phyloP scores from a whole-genome alignment of 2,797 vertebrate species.

The Eulemur mongoz region DNA sequence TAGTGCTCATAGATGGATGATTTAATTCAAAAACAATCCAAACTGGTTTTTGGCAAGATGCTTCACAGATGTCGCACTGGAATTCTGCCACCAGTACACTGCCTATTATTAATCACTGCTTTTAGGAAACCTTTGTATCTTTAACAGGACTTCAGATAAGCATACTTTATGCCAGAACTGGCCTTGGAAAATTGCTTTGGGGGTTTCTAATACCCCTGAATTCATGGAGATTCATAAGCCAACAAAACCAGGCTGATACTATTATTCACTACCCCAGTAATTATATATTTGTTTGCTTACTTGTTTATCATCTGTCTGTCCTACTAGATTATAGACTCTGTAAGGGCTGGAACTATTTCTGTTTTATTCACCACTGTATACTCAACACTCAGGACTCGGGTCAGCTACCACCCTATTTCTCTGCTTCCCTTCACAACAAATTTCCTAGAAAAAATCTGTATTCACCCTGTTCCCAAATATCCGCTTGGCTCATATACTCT shows the following conservation, averaged over 20 bases:
- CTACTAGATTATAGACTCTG: slow-evolving; percentile 29
- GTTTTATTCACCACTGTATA: slow-evolving; percentile 40
- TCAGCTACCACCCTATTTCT: neutral
- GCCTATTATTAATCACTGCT: slow-evolving; percentile 58
- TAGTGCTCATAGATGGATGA: slow-evolving; percentile 42
- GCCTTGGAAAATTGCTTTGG: neutral
- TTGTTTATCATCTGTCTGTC: slow-evolving; percentile 13
- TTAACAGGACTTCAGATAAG: slow-evolving; percentile 35
- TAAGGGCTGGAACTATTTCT: neutral
- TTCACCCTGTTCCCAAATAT: slow-evolving; percentile 32
- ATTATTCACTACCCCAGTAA: neutral
- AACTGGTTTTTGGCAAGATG: slow-evolving; percentile 54
- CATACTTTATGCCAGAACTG: slow-evolving; percentile 32
- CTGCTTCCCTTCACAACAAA: slow-evolving; percentile 38
- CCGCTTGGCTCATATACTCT: neutral
- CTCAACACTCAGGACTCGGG: neutral
- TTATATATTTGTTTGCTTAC: slow-evolving; percentile 25
- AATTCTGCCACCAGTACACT: slow-evolving; percentile 51
- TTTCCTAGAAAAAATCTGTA: slow-evolving; percentile 33
- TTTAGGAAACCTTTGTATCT: slow-evolving; percentile 53
- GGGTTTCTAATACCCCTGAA: neutral
- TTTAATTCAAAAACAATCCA: slow-evolving; percentile 55
- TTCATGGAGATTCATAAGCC: slow-evolving; percentile 4
- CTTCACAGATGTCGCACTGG: slow-evolving; percentile 51
- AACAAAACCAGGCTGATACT: slow-evolving; percentile 11